These are phyloP conservation scores for Plodia interpunctella DNA, from an alignment of 1,140 invertebrate genomes.

Conservation along the genomic window DNA sequence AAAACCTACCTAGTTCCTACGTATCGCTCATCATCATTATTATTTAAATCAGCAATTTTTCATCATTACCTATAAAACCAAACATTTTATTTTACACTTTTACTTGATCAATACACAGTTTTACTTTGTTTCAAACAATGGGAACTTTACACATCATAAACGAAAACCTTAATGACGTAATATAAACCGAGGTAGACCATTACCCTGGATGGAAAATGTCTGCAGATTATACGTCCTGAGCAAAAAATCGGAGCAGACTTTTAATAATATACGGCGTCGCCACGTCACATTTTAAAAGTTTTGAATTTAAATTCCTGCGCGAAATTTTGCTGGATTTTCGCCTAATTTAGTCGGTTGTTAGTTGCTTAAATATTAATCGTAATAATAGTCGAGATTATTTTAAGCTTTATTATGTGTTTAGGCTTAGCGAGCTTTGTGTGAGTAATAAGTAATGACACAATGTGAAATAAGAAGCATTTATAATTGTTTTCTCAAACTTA, in stretches of 20 bases:
- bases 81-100: too few species aligned
- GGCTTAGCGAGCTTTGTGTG: neutral
- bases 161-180: neutral
- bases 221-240: neutral
- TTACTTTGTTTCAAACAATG: too few species aligned
- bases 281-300: conserved; percentile 1
- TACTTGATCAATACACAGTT: too few species aligned
- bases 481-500: too few species aligned
- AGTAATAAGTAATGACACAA: too few species aligned
- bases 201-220: conserved; percentile 4
- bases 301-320: neutral
- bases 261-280: conserved; percentile 5
- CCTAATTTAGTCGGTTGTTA: neutral
- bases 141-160: neutral
- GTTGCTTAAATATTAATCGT: conserved; percentile 4
- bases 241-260: neutral
- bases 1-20: too few species aligned
- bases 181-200: conserved; percentile 2
- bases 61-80: too few species aligned
- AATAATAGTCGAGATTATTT: neutral
- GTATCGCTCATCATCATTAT: too few species aligned
- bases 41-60: too few species aligned
- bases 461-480: too few species aligned
- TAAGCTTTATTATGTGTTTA: conserved; percentile 2
- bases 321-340: neutral